Base-by-base conservation (phyloP, 2,113 vertebrate genomes). In the Anguilla japonica region DNA sequence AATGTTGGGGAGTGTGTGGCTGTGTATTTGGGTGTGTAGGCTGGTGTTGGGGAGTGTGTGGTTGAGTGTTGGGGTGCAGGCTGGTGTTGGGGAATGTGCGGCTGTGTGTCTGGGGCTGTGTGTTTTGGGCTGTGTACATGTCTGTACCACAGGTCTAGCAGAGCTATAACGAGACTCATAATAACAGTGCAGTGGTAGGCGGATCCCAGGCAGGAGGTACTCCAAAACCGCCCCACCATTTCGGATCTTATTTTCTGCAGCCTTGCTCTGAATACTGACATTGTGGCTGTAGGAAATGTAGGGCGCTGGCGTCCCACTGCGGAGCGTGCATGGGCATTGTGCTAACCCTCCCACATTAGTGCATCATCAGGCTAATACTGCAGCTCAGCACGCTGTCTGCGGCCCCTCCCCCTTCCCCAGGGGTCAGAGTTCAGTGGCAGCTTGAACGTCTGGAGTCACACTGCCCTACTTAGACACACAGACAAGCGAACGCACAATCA, bases 101-200 rank as follows among this genome's bases (percentile, higher is more conserved):
- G 16, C 16, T 50, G 18, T 34, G 22, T 26, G 3, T 18, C 46
- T 29, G 46, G 82, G 7, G 41, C 43, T 13, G 43, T 13, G 41
- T 13, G 26, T 53, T 85, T 67, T 41, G 63, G 63, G 46, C 46
- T 16, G 29, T 29, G 43, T 78, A 11, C n/a, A 22, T 50, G 43
- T 46, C 3, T 1, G 29, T 39, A 57, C 41, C 53, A 13, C 71
- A 34, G 67, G 34, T 34, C 34, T 78, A 34, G 29, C 75, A n/a
- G 29, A 22, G 41, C 85, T 86, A 86, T 60, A 86, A 81, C 57
- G 39, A 41, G 85, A 81, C 41, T 5, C 79, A 20, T 63, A 86
- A 86, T 86, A 41, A 81, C 78, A 86, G 56, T 41, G 85, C 75
- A 67, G 85, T 50, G 15, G 41, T 63, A 79, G 85, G 85, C 79